These are phyloP conservation scores for Cygnus atratus DNA, from an alignment of 2,113 vertebrate genomes.

Conservation along the genomic window DNA sequence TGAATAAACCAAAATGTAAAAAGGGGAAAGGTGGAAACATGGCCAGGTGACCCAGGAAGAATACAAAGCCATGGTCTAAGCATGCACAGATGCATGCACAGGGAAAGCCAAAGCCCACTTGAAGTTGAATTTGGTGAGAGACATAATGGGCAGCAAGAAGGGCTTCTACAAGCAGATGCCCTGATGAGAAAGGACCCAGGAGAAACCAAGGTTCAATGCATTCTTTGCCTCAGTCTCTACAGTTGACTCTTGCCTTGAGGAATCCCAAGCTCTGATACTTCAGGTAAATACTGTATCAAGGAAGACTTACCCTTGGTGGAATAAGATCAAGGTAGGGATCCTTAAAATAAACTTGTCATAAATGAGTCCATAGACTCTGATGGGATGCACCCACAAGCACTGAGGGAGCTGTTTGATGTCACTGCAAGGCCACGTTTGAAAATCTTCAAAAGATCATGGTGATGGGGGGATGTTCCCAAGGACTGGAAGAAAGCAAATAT, in stretches of 20 bases:
- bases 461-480: neutral
- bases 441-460: neutral
- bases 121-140: neutral
- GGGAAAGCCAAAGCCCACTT: neutral
- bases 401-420: neutral
- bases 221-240: neutral
- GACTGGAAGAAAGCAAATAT: neutral
- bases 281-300: neutral
- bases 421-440: neutral
- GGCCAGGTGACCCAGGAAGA: neutral
- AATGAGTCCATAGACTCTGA: neutral
- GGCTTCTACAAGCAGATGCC: neutral
- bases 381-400: neutral
- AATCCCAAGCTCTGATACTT: neutral
- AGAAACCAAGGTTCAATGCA: neutral
- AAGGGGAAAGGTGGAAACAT: neutral
- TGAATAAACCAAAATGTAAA: neutral
- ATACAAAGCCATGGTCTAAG: neutral
- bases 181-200: neutral
- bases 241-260: neutral
- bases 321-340: neutral
- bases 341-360: neutral
- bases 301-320: neutral
- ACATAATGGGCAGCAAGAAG: neutral
- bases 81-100: neutral